A percentile compares a stretch with the other conserved stretches of the same genome.
These are phyloP conservation scores for Narcine bancroftii DNA, from an alignment of 2,113 vertebrate genomes.

Conservation along the genomic window DNA sequence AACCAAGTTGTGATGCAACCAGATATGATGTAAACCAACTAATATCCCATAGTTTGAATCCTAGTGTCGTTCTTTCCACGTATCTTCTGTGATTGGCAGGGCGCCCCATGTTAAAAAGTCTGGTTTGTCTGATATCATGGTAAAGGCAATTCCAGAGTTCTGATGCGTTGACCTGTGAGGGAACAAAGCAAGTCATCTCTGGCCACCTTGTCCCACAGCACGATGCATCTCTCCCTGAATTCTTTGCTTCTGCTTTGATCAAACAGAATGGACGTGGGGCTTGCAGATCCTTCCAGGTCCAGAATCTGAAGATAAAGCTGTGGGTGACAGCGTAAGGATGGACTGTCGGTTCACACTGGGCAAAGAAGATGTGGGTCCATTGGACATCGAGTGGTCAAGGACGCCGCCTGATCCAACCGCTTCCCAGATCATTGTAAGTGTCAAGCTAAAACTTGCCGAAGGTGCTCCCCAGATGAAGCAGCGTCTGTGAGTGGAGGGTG, in stretches of 20 bases:
- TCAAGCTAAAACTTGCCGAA: background rate
- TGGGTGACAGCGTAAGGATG: constrained; percentile 59
- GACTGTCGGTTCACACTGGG: constrained; percentile 54
- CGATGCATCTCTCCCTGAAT: background rate
- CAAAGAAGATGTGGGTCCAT: constrained; percentile 46
- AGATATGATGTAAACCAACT: too few relatives aligned
- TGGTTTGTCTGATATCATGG: too few relatives aligned
- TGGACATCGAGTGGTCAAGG: constrained; percentile 65
- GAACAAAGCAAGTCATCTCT: too few relatives aligned
- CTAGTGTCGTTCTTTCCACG: too few relatives aligned
- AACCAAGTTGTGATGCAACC: too few relatives aligned
- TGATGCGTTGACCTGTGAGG: too few relatives aligned
- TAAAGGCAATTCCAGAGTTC: too few relatives aligned
- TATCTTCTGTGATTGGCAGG: too few relatives aligned
- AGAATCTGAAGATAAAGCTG: constrained; percentile 54
- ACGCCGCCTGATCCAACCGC: constrained; percentile 51
- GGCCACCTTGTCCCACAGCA: background rate
- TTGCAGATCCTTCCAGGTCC: constrained; percentile 53
- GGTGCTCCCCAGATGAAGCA: too few relatives aligned
- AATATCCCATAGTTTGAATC: too few relatives aligned
- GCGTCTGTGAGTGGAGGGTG: too few relatives aligned
- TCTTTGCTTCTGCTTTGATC: background rate
- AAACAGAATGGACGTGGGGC: constrained; percentile 41
- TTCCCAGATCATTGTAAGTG: background rate
- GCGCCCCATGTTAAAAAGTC: too few relatives aligned